These are phyloP conservation scores for Tyrannus savana DNA, from an alignment of 2,113 vertebrate species.

Conservation along the genomic window DNA sequence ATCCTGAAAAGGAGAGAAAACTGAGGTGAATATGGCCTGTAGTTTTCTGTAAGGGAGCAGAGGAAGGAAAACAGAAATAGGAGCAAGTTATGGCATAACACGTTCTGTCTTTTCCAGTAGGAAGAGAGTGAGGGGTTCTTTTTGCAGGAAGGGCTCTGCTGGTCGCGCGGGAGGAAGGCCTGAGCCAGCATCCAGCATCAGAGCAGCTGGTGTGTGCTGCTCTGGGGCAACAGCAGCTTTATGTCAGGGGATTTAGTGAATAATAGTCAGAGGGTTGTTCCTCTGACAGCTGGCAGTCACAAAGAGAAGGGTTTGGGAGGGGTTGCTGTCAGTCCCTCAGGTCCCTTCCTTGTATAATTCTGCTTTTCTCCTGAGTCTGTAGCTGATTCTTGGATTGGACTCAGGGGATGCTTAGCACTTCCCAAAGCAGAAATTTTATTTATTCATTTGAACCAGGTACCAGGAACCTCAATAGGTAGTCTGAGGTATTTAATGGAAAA, in stretches of 20 bases:
- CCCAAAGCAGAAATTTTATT: background rate
- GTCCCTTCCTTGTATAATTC: background rate
- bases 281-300: background rate
- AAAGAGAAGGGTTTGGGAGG: background rate
- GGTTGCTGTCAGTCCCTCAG: fast-evolving
- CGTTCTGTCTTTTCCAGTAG: background rate
- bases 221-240: background rate
- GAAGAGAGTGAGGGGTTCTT: background rate
- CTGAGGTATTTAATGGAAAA: background rate
- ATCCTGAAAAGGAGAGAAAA: background rate
- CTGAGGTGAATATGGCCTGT: background rate
- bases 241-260: background rate
- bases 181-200: background rate
- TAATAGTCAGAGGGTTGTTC: background rate
- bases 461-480: background rate
- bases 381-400: background rate
- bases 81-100: background rate
- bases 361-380: background rate
- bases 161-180: background rate
- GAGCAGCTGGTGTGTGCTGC: background rate
- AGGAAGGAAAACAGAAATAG: background rate
- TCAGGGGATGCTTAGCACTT: background rate
- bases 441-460: background rate
- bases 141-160: background rate
- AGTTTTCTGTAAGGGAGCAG: background rate